Evolutionary conservation across 2,113 vertebrate species (phyloP).

Genomic region (Sceloporus tristichus): DNA sequence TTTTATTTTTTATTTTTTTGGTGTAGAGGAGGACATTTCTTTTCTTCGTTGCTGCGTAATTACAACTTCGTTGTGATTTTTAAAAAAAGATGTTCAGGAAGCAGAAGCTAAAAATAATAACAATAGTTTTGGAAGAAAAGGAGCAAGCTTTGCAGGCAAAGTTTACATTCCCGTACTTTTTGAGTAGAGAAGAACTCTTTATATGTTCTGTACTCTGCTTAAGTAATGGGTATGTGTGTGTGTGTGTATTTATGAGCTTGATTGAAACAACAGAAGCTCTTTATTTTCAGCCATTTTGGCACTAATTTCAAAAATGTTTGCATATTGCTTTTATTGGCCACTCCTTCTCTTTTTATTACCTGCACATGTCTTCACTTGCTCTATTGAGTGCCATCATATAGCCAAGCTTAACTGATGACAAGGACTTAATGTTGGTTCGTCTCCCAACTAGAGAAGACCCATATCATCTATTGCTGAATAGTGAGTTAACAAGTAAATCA

Average conservation of each 20-base stretch:
- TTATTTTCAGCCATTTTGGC: too few relatives aligned
- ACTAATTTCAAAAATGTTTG: not conserved
- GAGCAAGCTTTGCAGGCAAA: constrained; percentile 46
- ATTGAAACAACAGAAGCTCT: not conserved
- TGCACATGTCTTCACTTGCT: not conserved
- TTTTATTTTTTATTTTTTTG: not conserved
- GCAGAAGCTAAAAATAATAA: not conserved
- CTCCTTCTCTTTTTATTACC: not conserved
- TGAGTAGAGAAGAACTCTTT: not conserved
- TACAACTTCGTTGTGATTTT: constrained; percentile 52
- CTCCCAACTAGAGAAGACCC: too few relatives aligned
- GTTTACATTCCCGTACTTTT: constrained; percentile 57
- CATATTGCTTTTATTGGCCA: not conserved
- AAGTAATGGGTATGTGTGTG: not conserved
- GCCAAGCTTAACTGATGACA: not conserved
- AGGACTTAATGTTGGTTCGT: too few relatives aligned
- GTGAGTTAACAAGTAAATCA: too few relatives aligned
- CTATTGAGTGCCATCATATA: not conserved
- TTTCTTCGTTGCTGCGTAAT: constrained; percentile 27
- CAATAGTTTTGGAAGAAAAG: too few relatives aligned
- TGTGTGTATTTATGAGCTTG: not conserved
- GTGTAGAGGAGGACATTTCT: too few relatives aligned
- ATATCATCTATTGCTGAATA: too few relatives aligned
- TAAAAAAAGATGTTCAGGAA: constrained; percentile 43
- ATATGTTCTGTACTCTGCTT: not conserved